Evolutionary conservation across 2,113 vertebrate genomes (phyloP).

Genomic region (Laticauda colubrina): DNA sequence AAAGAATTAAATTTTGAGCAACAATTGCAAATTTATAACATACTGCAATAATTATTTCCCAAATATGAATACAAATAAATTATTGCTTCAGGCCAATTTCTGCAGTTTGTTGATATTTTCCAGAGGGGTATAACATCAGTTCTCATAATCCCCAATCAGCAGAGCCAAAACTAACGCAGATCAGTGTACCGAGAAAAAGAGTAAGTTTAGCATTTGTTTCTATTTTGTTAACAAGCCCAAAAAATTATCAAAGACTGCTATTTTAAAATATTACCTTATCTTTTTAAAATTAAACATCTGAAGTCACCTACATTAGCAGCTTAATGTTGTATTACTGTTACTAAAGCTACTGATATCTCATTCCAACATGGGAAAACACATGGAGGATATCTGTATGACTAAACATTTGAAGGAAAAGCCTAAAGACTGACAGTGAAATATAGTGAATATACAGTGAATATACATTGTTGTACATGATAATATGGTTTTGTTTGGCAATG

Average conservation of each 20-base stretch:
- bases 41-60: not conserved
- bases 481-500: too few relatives aligned
- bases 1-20: not conserved
- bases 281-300: not conserved
- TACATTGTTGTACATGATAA: too few relatives aligned
- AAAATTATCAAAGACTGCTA: not conserved
- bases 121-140: not conserved
- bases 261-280: not conserved
- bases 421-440: not conserved
- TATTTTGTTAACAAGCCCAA: not conserved
- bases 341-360: not conserved
- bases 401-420: not conserved
- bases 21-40: not conserved
- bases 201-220: not conserved
- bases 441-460: not conserved
- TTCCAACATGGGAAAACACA: not conserved
- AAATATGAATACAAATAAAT: not conserved
- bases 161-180: not conserved
- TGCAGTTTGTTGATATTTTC: not conserved
- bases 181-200: not conserved
- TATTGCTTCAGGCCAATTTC: not conserved
- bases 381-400: not conserved
- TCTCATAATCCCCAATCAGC: not conserved
- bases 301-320: not conserved
- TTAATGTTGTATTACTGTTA: not conserved